Evolutionary conservation across 2,797 vertebrate species (phyloP).

Genomic region (Trachops cirrhosus): DNA sequence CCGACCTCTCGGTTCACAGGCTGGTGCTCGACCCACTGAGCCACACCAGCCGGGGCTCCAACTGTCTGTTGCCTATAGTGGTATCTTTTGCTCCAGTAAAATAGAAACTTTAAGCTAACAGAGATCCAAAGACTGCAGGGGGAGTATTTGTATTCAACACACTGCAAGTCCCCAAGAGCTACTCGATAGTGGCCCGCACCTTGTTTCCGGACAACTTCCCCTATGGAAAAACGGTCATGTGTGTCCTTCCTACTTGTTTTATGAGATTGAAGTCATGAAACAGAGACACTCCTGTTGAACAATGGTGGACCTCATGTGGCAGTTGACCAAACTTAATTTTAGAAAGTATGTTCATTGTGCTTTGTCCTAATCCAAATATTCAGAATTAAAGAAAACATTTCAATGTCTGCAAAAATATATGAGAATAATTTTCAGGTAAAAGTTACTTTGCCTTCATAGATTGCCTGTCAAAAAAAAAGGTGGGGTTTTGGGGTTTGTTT

Average conservation of each 20-base stretch:
- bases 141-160: background rate
- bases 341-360: background rate
- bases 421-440: background rate
- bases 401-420: background rate
- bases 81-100: background rate
- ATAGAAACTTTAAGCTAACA: background rate
- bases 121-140: background rate
- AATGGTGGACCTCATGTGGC: background rate
- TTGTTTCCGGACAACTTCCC: background rate
- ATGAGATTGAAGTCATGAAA: background rate
- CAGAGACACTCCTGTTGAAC: background rate
- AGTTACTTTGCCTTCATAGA: background rate
- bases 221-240: background rate
- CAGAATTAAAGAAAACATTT: background rate
- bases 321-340: background rate
- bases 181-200: background rate
- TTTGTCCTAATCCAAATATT: background rate
- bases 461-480: background rate
- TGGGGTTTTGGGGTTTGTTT: background rate
- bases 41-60: too few relatives aligned
- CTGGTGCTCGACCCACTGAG: too few relatives aligned
- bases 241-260: background rate
- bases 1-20: too few relatives aligned
- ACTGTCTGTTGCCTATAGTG: background rate
- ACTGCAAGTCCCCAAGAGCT: background rate